Evolutionary conservation across 2,888 invertebrate genomes (phyloP).

Genomic region (Torymus texanus): DNA sequence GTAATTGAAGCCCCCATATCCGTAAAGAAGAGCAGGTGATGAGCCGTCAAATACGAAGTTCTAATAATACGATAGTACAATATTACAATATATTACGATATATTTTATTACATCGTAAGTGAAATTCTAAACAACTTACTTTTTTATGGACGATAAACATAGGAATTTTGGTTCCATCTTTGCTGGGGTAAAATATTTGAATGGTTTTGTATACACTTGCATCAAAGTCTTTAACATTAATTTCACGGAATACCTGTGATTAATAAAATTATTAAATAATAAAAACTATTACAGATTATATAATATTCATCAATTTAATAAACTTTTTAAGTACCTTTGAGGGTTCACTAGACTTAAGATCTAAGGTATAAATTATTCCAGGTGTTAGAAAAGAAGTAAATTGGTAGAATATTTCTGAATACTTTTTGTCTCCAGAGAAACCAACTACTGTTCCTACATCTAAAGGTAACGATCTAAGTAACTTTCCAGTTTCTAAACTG

Average conservation of each 20-base stretch:
- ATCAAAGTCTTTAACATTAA: constrained; percentile 90
- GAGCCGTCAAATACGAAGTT: constrained; percentile 81
- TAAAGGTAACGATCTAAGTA: constrained; percentile 85
- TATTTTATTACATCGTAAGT: constrained; percentile 2
- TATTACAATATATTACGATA: constrained; percentile 18
- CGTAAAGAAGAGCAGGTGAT: constrained; percentile 93
- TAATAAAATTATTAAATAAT: constrained; percentile 29
- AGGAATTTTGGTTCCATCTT: constrained; percentile 94
- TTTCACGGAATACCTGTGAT: constrained; percentile 86
- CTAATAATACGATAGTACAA: too few species aligned
- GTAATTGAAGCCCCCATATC: constrained; percentile 98
- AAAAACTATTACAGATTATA: constrained; percentile 31
- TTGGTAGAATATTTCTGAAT: constrained; percentile 93
- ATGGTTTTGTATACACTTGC: constrained; percentile 86
- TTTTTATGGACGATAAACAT: constrained; percentile 95
- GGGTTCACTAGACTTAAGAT: constrained; percentile 81
- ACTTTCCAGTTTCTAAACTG: constrained; percentile 83
- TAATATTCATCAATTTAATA: constrained; percentile 32
- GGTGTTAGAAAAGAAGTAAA: constrained; percentile 97
- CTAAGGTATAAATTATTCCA: constrained; percentile 89
- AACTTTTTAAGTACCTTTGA: constrained; percentile 56
- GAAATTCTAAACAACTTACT: constrained; percentile 73
- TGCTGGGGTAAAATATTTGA: constrained; percentile 94
- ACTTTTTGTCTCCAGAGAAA: constrained; percentile 89
- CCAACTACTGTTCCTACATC: constrained; percentile 91